Percentiles rank a stretch among this genome's conserved stretches.
Evolutionary conservation across 2,113 vertebrate species (phyloP).

Genomic region (Pitta sordida): DNA sequence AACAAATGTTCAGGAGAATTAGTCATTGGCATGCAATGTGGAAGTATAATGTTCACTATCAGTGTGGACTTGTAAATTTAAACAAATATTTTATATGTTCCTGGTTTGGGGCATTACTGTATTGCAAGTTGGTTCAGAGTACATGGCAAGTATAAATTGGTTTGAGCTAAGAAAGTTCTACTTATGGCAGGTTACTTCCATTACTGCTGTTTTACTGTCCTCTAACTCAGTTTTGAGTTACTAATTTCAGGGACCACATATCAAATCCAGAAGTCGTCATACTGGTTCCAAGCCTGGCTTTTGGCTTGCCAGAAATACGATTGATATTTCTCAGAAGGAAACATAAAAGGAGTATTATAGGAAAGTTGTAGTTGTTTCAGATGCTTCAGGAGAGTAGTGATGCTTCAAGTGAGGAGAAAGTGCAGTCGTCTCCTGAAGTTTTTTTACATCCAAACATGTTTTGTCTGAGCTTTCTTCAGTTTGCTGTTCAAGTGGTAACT

Average conservation of each 20-base stretch:
- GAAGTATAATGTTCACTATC: not conserved
- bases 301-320: not conserved
- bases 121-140: not conserved
- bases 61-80: not conserved
- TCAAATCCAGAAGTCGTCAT: not conserved
- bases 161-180: not conserved
- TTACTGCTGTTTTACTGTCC: not conserved
- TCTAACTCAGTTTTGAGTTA: not conserved
- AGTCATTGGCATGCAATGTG: not conserved
- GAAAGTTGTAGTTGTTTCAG: not conserved
- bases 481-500: not conserved
- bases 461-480: not conserved
- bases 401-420: not conserved
- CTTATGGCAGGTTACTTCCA: not conserved
- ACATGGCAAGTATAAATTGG: not conserved
- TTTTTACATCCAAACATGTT: not conserved
- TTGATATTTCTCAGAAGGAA: not conserved
- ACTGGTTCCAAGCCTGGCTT: not conserved
- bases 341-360: not conserved
- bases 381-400: not conserved
- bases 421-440: not conserved
- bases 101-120: not conserved
- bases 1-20: not conserved
- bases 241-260: not conserved
- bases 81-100: not conserved